These are phyloP conservation scores for Drosophila hamatofila DNA, from an alignment of 2,888 invertebrate species.

Conservation along the genomic window DNA sequence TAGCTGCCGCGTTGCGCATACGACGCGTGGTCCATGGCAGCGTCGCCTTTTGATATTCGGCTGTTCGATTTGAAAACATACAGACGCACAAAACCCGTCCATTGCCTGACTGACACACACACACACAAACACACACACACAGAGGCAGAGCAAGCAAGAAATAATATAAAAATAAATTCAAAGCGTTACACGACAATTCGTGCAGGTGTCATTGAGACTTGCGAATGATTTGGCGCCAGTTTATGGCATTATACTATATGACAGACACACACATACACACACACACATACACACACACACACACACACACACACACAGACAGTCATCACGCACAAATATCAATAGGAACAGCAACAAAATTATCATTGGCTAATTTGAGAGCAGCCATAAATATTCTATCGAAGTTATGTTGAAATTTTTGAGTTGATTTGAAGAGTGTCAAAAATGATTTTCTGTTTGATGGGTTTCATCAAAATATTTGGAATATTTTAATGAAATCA, in stretches of 20 bases:
- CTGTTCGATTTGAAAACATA: constrained; percentile 57
- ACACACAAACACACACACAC: constrained; percentile 22
- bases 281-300: constrained; percentile 9
- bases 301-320: neutral
- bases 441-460: neutral
- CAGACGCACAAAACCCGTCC: constrained; percentile 62
- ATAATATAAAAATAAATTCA: constrained; percentile 56
- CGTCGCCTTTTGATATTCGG: constrained; percentile 60
- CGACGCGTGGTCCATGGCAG: constrained; percentile 68
- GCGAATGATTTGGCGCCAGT: constrained; percentile 80
- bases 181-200: constrained; percentile 81
- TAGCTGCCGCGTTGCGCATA: constrained; percentile 70
- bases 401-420: neutral
- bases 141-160: constrained; percentile 2
- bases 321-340: constrained; percentile 35
- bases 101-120: constrained; percentile 19
- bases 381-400: constrained; percentile 13
- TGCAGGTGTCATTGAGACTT: constrained; percentile 79
- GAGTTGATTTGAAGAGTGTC: neutral
- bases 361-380: constrained; percentile 17
- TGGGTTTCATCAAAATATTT: neutral
- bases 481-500: constrained; percentile 1
- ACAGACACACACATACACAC: constrained; percentile 50
- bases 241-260: constrained; percentile 71
- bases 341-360: constrained; percentile 16